These are phyloP conservation scores for Calycopis cecrops DNA, from an alignment of 1,140 invertebrate species.

Conservation along the genomic window DNA sequence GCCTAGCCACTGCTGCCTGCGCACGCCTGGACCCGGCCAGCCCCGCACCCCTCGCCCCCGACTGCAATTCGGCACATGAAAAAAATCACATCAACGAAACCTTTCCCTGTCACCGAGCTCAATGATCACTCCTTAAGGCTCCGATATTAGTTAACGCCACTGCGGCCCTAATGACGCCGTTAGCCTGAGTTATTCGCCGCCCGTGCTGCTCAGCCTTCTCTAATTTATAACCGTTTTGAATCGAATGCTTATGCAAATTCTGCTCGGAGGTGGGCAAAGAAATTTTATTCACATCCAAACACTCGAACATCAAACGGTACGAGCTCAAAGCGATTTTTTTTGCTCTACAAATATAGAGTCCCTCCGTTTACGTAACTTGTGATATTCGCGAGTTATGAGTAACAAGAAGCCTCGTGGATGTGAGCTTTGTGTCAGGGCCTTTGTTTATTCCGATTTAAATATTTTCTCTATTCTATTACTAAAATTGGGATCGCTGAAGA, in stretches of 20 bases:
- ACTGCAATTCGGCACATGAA: slow-evolving; percentile 62
- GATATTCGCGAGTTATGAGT: slow-evolving; percentile 29
- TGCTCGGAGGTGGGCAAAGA: slow-evolving; percentile 35
- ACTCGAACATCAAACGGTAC: slow-evolving; percentile 56
- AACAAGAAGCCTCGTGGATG: neutral
- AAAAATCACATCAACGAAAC: slow-evolving; percentile 63
- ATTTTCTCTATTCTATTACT: neutral
- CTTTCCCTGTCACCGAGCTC: slow-evolving; percentile 57
- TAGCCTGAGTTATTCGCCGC: slow-evolving; percentile 40
- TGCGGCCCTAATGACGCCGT: slow-evolving; percentile 49
- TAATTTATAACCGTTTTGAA: slow-evolving; percentile 19
- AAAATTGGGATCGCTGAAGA: neutral
- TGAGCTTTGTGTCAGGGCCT: neutral
- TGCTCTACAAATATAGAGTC: slow-evolving; percentile 54
- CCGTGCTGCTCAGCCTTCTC: too few relatives aligned
- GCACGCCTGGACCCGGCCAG: slow-evolving; percentile 63
- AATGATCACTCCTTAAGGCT: slow-evolving; percentile 53
- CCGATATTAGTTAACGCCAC: slow-evolving; percentile 57
- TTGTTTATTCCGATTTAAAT: slow-evolving; percentile 1
- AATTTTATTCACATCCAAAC: slow-evolving; percentile 47
- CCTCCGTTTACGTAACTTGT: slow-evolving; percentile 48
- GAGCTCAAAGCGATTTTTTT: slow-evolving; percentile 56
- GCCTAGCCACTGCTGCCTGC: slow-evolving; percentile 56
- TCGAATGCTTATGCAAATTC: slow-evolving; percentile 57
- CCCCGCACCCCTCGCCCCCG: slow-evolving; percentile 38